phyloP scores from a whole-genome alignment of 2,797 vertebrate species.

The Melanotaenia boesemani region DNA sequence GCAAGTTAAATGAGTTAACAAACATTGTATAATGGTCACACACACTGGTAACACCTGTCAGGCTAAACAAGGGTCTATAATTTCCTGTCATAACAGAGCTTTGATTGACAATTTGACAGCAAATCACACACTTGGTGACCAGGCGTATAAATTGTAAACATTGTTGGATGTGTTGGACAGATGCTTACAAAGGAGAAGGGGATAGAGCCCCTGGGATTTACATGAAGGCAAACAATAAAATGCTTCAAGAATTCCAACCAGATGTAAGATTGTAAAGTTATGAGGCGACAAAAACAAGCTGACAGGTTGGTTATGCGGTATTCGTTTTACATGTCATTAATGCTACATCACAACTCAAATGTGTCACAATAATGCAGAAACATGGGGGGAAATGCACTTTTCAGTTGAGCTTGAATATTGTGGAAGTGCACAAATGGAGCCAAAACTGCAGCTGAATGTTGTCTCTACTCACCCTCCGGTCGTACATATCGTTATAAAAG shows the following conservation, averaged over 20 bases:
- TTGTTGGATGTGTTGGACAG: constrained; percentile 56
- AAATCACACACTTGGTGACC: constrained; percentile 68
- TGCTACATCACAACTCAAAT: constrained; percentile 20
- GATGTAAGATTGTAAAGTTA: constrained; percentile 53
- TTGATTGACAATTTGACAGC: constrained; percentile 38
- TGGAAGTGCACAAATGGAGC: constrained; percentile 27
- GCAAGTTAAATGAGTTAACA: constrained; percentile 20
- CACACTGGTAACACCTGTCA: constrained; percentile 45
- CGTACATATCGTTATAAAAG: constrained; percentile 53
- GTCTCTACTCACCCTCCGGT: constrained; percentile 41
- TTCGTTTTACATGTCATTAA: constrained; percentile 49
- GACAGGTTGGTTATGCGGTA: constrained; percentile 32
- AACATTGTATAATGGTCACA: constrained; percentile 17
- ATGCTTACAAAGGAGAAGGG: constrained; percentile 55
- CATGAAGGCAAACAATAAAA: constrained; percentile 56
- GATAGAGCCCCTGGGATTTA: constrained; percentile 45
- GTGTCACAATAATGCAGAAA: constrained; percentile 30
- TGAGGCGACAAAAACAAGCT: constrained; percentile 41
- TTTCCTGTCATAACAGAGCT: constrained; percentile 37
- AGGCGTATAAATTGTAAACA: constrained; percentile 65
- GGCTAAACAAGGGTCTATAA: constrained; percentile 41
- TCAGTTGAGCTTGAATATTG: constrained; percentile 21
- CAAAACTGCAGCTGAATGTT: constrained; percentile 37
- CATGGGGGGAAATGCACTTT: constrained; percentile 18
- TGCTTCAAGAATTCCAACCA: constrained; percentile 55